These are phyloP conservation scores for Fistularia tabacaria DNA, from an alignment of 2,797 vertebrate genomes.

Conservation along the genomic window DNA sequence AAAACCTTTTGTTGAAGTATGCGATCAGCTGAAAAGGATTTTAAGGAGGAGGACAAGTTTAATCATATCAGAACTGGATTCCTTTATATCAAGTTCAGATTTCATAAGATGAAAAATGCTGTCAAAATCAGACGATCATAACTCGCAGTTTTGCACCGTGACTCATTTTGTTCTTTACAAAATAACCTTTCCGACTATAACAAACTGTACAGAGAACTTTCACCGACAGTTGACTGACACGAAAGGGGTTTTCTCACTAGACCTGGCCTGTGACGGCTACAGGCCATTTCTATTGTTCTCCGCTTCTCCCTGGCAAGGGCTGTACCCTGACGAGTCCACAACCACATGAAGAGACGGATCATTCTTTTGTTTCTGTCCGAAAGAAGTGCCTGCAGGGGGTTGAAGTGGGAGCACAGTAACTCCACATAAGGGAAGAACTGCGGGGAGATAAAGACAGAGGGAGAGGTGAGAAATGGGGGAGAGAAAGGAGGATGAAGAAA, in stretches of 20 bases:
- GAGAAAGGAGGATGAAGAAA: conserved; percentile 1
- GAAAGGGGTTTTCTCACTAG: conserved; percentile 40
- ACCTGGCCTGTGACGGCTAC: conserved; percentile 44
- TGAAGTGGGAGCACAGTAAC: conserved; percentile 39
- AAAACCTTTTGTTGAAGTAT: neutral
- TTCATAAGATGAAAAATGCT: too few species aligned
- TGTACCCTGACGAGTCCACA: conserved; percentile 38
- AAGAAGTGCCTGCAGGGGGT: conserved; percentile 59
- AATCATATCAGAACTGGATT: too few species aligned
- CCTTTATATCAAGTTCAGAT: too few species aligned
- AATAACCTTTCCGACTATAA: too few species aligned
- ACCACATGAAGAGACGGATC: conserved; percentile 59
- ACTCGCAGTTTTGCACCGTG: too few species aligned
- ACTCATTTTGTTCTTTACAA: too few species aligned
- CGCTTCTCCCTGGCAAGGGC: conserved; percentile 28
- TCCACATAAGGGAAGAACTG: conserved; percentile 13
- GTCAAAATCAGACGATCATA: too few species aligned
- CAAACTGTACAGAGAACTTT: conserved; percentile 21
- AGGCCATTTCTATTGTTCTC: conserved; percentile 56
- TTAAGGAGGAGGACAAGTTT: too few species aligned
- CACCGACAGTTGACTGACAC: conserved; percentile 32
- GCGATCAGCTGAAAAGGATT: neutral
- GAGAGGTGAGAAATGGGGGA: conserved; percentile 21
- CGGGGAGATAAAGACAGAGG: conserved; percentile 30
- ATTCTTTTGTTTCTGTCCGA: conserved; percentile 55